Conservation (phyloP, 2,113 vertebrate species). For the Glaucomys volans region DNA sequence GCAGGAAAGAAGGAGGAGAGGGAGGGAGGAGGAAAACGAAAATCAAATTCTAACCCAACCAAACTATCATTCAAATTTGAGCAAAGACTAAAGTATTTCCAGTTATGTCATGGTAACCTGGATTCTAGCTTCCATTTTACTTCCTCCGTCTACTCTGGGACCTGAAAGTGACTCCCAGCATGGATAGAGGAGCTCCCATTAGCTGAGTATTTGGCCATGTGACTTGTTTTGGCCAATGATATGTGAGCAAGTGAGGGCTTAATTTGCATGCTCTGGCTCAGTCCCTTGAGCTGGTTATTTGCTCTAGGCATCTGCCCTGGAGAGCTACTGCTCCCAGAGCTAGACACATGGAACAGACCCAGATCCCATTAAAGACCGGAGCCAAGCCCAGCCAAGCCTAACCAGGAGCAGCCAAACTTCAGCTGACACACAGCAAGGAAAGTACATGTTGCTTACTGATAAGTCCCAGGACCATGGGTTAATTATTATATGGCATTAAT, state of each 20-base stretch:
- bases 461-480: neutral
- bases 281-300: neutral
- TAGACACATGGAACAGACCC: neutral
- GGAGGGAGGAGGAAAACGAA: neutral
- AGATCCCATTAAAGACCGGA: neutral
- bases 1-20: neutral
- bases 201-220: neutral
- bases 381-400: neutral
- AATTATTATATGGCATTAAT: neutral
- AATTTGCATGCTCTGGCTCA: neutral
- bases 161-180: neutral
- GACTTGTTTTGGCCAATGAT: neutral
- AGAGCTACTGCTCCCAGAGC: neutral
- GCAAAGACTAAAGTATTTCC: neutral
- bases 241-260: neutral
- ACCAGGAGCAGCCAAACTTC: constrained; percentile 6
- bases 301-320: neutral
- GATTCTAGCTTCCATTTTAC: neutral
- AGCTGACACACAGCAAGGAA: neutral
- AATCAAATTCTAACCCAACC: neutral
- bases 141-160: neutral
- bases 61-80: neutral
- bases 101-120: neutral
- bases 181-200: neutral
- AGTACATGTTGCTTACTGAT: neutral